Percentiles rank a stretch among this genome's conserved stretches.
These are phyloP conservation scores for Drosophila suzukii DNA, from an alignment of 1,140 invertebrate genomes.

Conservation along the genomic window DNA sequence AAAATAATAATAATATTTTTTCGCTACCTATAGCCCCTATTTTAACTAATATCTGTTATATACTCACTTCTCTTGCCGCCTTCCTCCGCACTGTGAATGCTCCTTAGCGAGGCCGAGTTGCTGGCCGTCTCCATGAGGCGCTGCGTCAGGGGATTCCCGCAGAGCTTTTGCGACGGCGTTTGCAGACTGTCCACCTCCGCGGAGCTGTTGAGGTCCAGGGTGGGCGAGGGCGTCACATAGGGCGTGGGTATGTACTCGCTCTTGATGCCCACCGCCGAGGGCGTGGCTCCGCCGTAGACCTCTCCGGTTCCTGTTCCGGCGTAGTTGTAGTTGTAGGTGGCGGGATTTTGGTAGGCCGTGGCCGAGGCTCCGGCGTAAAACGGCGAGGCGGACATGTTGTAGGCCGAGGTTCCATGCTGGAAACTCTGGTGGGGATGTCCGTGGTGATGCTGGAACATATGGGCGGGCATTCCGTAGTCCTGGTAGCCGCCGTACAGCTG, in stretches of 20 bases:
- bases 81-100: constrained; percentile 38
- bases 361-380: constrained; percentile 60
- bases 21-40: too few species aligned
- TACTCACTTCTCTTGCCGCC: constrained; percentile 66
- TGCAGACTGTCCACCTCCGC: constrained; percentile 69
- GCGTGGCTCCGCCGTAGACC: constrained; percentile 36
- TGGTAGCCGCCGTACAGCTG: constrained; percentile 64
- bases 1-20: too few species aligned
- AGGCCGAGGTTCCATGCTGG: constrained; percentile 41
- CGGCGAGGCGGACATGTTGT: constrained; percentile 63
- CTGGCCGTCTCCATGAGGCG: constrained; percentile 50
- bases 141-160: constrained; percentile 39
- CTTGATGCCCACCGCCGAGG: constrained; percentile 49
- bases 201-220: constrained; percentile 79
- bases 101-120: constrained; percentile 40
- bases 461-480: constrained; percentile 67
- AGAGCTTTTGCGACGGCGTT: constrained; percentile 50
- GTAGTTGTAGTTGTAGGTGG: constrained; percentile 67
- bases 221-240: constrained; percentile 80
- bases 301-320: constrained; percentile 24
- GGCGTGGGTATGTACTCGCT: constrained; percentile 79
- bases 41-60: too few species aligned
- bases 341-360: constrained; percentile 56
- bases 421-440: constrained; percentile 62
- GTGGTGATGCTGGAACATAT: constrained; percentile 64